phyloP scores from a whole-genome alignment of 35 echinoderm and acorn worm species.

The Stichopus chloronotus region DNA sequence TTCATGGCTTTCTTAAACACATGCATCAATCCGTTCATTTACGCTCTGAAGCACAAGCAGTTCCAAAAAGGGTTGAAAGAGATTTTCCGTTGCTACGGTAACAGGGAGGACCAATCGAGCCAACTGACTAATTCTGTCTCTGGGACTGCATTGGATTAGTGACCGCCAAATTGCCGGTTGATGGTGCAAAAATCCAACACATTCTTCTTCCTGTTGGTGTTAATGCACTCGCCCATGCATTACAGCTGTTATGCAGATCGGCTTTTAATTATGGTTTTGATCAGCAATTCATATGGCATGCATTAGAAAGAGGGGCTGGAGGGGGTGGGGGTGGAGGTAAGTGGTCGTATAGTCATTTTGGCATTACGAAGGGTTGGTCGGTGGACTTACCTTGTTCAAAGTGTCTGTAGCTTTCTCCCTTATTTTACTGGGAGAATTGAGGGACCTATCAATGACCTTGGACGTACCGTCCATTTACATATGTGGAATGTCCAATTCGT shows the following conservation, averaged over 20 bases:
- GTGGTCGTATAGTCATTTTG: too few species aligned
- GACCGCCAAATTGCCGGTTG: not conserved
- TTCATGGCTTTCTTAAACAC: conserved; percentile 83
- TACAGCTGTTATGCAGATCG: not conserved
- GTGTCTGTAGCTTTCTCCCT: too few species aligned
- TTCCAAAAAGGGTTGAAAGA: conserved; percentile 78
- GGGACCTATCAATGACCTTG: too few species aligned
- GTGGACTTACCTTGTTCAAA: too few species aligned
- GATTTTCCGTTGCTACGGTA: conserved; percentile 19
- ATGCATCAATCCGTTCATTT: conserved; percentile 83
- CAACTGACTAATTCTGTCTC: not conserved
- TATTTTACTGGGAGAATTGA: too few species aligned
- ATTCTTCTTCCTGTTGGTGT: not conserved
- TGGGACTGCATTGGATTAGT: conserved; percentile 62
- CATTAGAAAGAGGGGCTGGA: too few species aligned
- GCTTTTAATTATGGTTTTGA: too few species aligned
- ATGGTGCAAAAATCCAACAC: not conserved
- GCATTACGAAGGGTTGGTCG: too few species aligned
- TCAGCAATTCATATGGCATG: too few species aligned
- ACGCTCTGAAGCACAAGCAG: conserved; percentile 84
- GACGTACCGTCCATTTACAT: too few species aligned
- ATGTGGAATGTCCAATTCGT: too few species aligned
- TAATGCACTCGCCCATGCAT: not conserved
- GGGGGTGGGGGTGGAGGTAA: too few species aligned
- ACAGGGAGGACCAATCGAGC: not conserved